phyloP scores from a whole-genome alignment of 2,797 vertebrate species.

The Rallus crepitans region DNA sequence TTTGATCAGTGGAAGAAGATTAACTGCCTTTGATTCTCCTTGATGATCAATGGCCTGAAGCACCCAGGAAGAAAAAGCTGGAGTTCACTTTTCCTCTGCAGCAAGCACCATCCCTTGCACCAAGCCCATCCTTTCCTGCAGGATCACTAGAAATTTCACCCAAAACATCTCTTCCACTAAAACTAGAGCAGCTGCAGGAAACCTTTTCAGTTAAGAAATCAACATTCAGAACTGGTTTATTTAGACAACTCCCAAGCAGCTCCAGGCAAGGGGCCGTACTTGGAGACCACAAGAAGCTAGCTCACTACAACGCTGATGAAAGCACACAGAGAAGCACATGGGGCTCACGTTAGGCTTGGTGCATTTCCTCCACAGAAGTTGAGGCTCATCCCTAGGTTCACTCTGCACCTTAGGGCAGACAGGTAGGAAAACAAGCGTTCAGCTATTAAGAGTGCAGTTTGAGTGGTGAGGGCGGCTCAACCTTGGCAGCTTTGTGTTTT shows the following conservation, averaged over 20 bases:
- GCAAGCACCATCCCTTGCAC: not conserved
- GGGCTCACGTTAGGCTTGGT: fast-evolving
- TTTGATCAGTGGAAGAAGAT: not conserved
- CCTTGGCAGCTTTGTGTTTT: not conserved
- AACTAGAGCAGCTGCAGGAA: not conserved
- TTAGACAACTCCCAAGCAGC: not conserved
- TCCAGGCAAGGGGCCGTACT: not conserved
- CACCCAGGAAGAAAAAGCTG: not conserved
- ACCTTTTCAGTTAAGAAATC: not conserved
- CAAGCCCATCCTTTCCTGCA: not conserved
- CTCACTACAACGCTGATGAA: not conserved
- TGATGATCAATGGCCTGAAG: not conserved
- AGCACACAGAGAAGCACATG: fast-evolving
- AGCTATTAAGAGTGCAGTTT: not conserved
- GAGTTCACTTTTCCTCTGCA: not conserved
- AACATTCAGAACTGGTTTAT: not conserved
- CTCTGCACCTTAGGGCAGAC: not conserved
- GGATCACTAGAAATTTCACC: not conserved
- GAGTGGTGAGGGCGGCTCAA: not conserved
- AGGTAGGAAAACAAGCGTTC: not conserved
- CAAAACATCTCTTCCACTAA: not conserved
- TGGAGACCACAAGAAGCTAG: not conserved
- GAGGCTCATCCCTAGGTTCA: fast-evolving
- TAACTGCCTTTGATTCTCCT: not conserved
- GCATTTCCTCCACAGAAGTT: not conserved